Evolutionary conservation across 2,797 vertebrate species (phyloP).

Genomic region (Falco biarmicus): DNA sequence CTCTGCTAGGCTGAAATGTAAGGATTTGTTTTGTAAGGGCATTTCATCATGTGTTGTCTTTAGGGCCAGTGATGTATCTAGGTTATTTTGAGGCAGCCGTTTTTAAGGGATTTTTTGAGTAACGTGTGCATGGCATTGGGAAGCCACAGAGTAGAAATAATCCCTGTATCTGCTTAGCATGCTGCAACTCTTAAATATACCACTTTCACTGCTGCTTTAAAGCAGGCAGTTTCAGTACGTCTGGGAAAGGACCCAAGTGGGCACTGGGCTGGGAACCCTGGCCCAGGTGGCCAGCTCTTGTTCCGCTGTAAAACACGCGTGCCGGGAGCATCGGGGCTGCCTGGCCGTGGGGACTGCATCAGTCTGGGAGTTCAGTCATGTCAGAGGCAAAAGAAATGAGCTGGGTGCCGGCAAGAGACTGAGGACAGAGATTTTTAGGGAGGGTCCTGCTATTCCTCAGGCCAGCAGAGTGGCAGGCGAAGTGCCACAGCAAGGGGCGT

Average conservation of each 20-base stretch:
- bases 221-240: background rate
- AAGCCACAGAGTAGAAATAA: background rate
- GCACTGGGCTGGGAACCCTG: background rate
- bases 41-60: background rate
- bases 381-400: background rate
- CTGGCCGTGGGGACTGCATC: background rate
- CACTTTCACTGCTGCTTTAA: background rate
- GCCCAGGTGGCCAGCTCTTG: background rate
- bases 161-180: background rate
- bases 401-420: background rate
- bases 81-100: background rate
- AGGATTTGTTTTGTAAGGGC: background rate
- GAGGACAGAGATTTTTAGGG: background rate
- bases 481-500: rapidly evolving
- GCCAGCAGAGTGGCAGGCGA: background rate
- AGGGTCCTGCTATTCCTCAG: background rate
- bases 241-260: background rate
- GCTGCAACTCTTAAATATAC: background rate
- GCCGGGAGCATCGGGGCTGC: background rate
- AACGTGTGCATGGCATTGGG: background rate
- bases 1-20: background rate
- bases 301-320: background rate
- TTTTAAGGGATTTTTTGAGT: constrained; percentile 4
- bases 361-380: rapidly evolving
- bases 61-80: background rate